Percentiles rank a stretch among this genome's conserved stretches.
phyloP scores from a whole-genome alignment of 1,140 invertebrate genomes.

The Aphaenogaster rudis region DNA sequence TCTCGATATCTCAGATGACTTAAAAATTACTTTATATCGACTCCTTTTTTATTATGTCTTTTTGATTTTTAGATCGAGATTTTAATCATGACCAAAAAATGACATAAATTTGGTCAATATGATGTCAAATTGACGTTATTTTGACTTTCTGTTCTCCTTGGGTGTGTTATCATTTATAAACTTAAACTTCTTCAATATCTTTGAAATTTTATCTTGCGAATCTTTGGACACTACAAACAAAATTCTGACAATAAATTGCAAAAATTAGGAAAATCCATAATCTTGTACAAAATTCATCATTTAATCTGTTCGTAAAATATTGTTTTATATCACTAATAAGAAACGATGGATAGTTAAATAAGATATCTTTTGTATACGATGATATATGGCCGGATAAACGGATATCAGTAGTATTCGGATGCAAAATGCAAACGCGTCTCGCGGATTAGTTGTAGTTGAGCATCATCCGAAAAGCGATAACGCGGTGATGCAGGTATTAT shows the following conservation, averaged over 20 bases:
- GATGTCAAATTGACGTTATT: no score
- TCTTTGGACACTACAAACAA: not conserved
- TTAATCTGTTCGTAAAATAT: not conserved
- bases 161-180: not conserved
- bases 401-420: not conserved
- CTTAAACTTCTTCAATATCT: not conserved
- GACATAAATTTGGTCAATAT: no score
- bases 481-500: conserved; percentile 19
- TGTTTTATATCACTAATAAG: not conserved
- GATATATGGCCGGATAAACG: not conserved
- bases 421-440: not conserved
- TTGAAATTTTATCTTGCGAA: not conserved
- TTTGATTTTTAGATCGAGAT: no score
- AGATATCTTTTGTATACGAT: not conserved
- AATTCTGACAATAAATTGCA: not conserved
- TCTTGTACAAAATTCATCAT: not conserved
- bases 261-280: not conserved
- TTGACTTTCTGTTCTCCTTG: no score
- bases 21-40: no score
- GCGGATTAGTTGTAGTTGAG: conserved; percentile 33
- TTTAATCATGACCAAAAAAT: no score
- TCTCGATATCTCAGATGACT: no score
- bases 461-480: conserved; percentile 41
- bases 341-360: not conserved
- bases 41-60: no score